phyloP scores from a whole-genome alignment of 2,888 invertebrate genomes.

The Strigamia maritima region DNA sequence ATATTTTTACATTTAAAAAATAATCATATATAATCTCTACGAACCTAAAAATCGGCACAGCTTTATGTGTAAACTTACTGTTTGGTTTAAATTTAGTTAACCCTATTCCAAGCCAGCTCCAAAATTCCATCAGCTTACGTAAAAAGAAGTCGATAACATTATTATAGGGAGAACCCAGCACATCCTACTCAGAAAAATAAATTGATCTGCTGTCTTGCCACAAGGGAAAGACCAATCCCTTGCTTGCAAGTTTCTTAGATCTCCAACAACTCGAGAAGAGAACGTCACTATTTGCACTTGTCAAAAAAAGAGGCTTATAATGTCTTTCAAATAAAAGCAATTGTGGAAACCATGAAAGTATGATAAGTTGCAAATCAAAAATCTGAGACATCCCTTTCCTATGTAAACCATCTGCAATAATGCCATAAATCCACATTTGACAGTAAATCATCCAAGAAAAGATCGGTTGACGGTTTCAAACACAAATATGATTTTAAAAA shows the following conservation, averaged over 20 bases:
- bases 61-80: background rate
- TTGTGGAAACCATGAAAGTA: background rate
- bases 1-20: too few relatives aligned
- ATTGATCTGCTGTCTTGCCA: conserved; percentile 10
- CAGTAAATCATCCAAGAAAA: too few relatives aligned
- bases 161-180: background rate
- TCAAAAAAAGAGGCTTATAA: background rate
- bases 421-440: too few relatives aligned
- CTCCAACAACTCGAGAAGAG: background rate
- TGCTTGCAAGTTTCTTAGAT: background rate
- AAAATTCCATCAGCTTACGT: conserved; percentile 15
- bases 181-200: conserved; percentile 15
- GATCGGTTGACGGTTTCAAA: too few relatives aligned
- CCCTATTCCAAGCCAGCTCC: background rate
- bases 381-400: background rate
- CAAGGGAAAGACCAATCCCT: conserved; percentile 5
- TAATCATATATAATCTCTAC: too few relatives aligned
- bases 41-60: too few relatives aligned
- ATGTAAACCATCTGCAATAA: background rate
- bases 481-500: too few relatives aligned
- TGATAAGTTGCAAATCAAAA: background rate
- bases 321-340: conserved; percentile 1
- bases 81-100: conserved; percentile 15
- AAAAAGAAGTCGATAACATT: conserved; percentile 7
- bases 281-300: conserved; percentile 9